Evolutionary conservation across 2,888 invertebrate species (phyloP).

Genomic region (Drosophila algonquin): DNA sequence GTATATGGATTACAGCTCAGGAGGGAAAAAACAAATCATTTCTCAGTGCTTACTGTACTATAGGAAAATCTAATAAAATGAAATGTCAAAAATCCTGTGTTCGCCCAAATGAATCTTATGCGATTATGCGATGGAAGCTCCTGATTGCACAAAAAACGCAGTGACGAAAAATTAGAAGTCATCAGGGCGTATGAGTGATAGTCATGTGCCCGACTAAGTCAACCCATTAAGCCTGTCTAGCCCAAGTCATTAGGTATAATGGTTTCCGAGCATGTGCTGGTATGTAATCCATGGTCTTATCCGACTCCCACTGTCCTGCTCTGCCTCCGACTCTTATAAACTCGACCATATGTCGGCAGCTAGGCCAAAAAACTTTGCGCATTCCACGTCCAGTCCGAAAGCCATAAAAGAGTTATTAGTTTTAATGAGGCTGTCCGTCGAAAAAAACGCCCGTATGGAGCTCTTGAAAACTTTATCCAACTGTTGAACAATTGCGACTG

Average conservation of each 20-base stretch:
- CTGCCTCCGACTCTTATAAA: constrained; percentile 17
- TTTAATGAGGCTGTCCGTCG: constrained; percentile 41
- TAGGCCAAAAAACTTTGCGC: constrained; percentile 35
- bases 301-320: neutral
- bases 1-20: constrained; percentile 28
- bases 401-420: constrained; percentile 61
- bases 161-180: neutral
- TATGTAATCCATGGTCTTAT: constrained; percentile 12
- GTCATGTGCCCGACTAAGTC: constrained; percentile 12
- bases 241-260: constrained; percentile 38
- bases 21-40: constrained; percentile 30
- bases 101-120: constrained; percentile 11
- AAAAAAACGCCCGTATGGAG: constrained; percentile 5
- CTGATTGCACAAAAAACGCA: neutral
- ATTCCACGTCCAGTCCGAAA: constrained; percentile 22
- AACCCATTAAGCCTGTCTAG: constrained; percentile 38
- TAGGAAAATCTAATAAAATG: constrained; percentile 21
- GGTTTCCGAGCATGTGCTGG: constrained; percentile 18
- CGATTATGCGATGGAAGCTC: neutral
- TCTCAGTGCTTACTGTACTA: constrained; percentile 30
- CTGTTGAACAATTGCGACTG: constrained; percentile 20
- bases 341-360: constrained; percentile 33
- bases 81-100: constrained; percentile 15
- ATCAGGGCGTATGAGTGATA: constrained; percentile 12
- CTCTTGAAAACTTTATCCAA: constrained; percentile 14